Base-by-base conservation (phyloP, 2,888 invertebrate species). In the Celastrina argiolus region DNA sequence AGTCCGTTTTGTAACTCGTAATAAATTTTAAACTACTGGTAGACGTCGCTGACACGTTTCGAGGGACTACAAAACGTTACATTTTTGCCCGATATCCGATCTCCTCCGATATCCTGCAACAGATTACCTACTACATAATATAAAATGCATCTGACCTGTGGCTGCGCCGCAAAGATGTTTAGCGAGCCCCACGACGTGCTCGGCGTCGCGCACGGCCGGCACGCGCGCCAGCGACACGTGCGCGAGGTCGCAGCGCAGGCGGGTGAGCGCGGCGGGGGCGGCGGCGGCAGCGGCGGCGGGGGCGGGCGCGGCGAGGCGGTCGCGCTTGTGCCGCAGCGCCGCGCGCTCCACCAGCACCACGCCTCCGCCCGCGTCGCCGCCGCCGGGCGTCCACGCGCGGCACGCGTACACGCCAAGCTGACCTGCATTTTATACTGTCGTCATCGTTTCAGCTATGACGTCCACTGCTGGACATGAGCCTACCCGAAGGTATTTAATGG, bases 141-240 rank as follows among this genome's bases (percentile, higher is more conserved):
- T 5, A 14, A 18, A 39, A n/a, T 14, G 7, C 36, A 36, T 18
- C 64, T 69, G 78, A 96, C 96, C 96, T 66, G 97, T 97, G 42
- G 97, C 98, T 34, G 92, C 94, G 0, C 98, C 98, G 84, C 98
- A 98, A 51, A 98, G 92, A 83, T 98, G 98, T 84, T 98, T 98
- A 1, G 97, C 96, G 26, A 97, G 86, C 0, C 94, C 97, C 34
- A 97, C 94, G 58, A 96, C 92, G 41, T 92, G 81, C 6, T 78
- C 75, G 22, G 72, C 16, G n/a, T 0, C 64, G 2, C 6, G 42
- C 56, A 84, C 86, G 7, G 82, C 77, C 5, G 87, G 82, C 69
- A 93, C 86, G 3, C 83, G 82, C 8, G 87, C 84, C 70, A 97
- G 85, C 73, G 92, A 87, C 36, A 98, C 88, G 85, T 98, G 95